phyloP scores from a whole-genome alignment of 2,797 vertebrate species.

The Enteromius fasciolatus region DNA sequence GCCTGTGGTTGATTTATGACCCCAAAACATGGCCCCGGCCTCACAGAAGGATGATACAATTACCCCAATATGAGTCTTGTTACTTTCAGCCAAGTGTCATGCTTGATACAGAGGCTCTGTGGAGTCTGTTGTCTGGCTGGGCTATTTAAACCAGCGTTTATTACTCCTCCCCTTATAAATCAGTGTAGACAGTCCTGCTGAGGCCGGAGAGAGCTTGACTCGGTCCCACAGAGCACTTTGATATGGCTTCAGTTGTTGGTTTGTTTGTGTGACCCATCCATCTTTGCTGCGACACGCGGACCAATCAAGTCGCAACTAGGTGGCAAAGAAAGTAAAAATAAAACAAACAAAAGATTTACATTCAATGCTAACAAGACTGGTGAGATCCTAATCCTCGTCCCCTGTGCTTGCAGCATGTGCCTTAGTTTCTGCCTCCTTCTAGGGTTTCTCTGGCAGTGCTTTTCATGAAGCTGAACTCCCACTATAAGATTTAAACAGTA shows the following conservation, averaged over 20 bases:
- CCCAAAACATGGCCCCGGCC: slow-evolving; percentile 48
- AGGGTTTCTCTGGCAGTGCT: slow-evolving; percentile 28
- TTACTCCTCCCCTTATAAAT: slow-evolving; percentile 57
- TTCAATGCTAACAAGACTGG: slow-evolving; percentile 45
- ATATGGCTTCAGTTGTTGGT: slow-evolving; percentile 44
- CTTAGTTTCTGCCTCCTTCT: slow-evolving; percentile 27
- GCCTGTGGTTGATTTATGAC: slow-evolving; percentile 61
- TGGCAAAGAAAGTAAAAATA: slow-evolving; percentile 42
- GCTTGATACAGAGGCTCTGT: slow-evolving; percentile 38
- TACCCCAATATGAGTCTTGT: slow-evolving; percentile 57
- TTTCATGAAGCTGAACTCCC: neutral
- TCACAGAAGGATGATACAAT: slow-evolving; percentile 51
- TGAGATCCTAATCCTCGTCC: slow-evolving; percentile 32
- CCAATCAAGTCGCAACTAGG: slow-evolving; percentile 19
- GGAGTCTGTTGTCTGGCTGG: slow-evolving; percentile 41
- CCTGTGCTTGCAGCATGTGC: slow-evolving; percentile 21
- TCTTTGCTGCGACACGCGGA: slow-evolving; percentile 47
- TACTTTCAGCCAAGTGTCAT: slow-evolving; percentile 55
- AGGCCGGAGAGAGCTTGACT: slow-evolving; percentile 37
- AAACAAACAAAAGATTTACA: slow-evolving; percentile 32
- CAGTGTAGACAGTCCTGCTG: slow-evolving; percentile 48
- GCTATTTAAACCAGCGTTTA: slow-evolving; percentile 52
- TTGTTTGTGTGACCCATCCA: slow-evolving; percentile 54
- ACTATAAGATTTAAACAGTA: neutral
- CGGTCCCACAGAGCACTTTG: slow-evolving; percentile 42